Conservation (phyloP, 2,888 invertebrate genomes). For the Gastracanthus pulcherrimus region DNA sequence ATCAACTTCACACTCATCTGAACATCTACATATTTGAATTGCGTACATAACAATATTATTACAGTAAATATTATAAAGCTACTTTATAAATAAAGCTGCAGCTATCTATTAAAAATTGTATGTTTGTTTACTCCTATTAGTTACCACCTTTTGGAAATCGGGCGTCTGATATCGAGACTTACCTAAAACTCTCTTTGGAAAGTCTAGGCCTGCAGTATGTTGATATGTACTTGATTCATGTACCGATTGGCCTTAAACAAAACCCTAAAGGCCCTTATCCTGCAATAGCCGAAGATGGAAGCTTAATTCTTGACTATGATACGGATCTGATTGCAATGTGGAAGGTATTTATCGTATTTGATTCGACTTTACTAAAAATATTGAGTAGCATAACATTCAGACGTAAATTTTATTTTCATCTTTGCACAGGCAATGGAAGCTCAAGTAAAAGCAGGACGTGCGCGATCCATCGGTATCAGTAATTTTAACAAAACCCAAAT, state of each 20-base stretch:
- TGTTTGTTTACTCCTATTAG: constrained; percentile 77
- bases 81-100: neutral
- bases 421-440: constrained; percentile 84
- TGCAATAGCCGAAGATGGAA: constrained; percentile 80
- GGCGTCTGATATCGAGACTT: constrained; percentile 83
- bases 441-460: constrained; percentile 82
- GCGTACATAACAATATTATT: neutral
- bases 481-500: constrained; percentile 88
- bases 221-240: constrained; percentile 88
- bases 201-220: constrained; percentile 84
- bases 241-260: constrained; percentile 84
- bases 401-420: neutral
- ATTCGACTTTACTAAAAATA: too few relatives aligned
- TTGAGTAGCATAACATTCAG: neutral
- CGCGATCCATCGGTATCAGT: constrained; percentile 87
- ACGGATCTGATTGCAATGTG: constrained; percentile 85
- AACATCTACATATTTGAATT: too few relatives aligned
- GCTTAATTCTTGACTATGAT: constrained; percentile 80
- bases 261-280: constrained; percentile 80
- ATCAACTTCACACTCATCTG: too few relatives aligned
- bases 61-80: too few relatives aligned
- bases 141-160: constrained; percentile 85
- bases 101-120: neutral
- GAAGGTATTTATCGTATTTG: constrained; percentile 79
- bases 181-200: constrained; percentile 82